Evolutionary conservation across 2,888 invertebrate species (phyloP), one percentile per base, ranked within the genome.

Genomic region (Platycheirus rosarum): DNA sequence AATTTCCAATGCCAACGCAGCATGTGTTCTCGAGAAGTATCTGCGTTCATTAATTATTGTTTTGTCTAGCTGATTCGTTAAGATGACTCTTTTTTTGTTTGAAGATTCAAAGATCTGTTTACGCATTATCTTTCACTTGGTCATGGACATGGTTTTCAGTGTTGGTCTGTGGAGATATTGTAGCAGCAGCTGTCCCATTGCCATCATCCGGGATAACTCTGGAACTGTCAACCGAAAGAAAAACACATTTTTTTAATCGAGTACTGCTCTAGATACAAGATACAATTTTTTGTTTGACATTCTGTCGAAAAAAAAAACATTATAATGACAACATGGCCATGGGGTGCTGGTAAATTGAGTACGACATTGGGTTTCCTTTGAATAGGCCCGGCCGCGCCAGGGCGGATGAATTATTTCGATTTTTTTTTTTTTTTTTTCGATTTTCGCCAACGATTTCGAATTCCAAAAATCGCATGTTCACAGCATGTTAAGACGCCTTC

Each of bases 1-100:
- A 49, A 44, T 65, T 18, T 66, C 8, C n/a, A n/a, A 20, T 14
- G n/a, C n/a, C n/a, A n/a, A 37, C 71, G 48, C 77, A 73, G 77
- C 77, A 71, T 82, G 8, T 55, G 35, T 18, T 4, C 9, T 46
- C 32, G n/a, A n/a, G n/a, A n/a, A n/a, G n/a, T n/a, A n/a, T 60
- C 66, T 35, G 66, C 60, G 66, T 70, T 76, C 82, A 68, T 82
- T 82, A 82, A 82, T 82, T 82, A 82, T 73, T 57, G 20, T 60
- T 66, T 78, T 71, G 65, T 71, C 65, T 66, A 78, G 62, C 63
- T 66, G 71, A 76, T 68, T 71, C 76, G 76, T 73, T 82, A 35
- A 55, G 66, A 77, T 76, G 46, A 70, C 57, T 55, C 37, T 55
- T 55, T 55, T 55, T 46, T 35, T n/a, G n/a, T 55, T 62, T 55